Evolutionary conservation across 2,888 invertebrate genomes (phyloP), one percentile per base, ranked within the genome.

Genomic region (Pachymerium ferrugineum): DNA sequence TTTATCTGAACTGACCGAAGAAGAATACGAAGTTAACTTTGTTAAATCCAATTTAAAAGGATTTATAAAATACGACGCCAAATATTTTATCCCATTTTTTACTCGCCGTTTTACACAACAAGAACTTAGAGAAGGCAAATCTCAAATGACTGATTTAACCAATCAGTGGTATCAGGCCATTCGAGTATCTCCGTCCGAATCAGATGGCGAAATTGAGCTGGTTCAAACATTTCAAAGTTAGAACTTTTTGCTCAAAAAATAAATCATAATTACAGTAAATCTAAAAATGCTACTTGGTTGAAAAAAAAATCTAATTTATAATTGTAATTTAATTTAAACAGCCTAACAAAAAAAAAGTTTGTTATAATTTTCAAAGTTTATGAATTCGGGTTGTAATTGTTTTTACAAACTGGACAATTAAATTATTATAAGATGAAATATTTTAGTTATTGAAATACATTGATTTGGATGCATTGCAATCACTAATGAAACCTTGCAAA

Each of bases 91-190:
- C 78, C 98, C 98, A 10, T 97, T 98, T 84, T 97, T 98, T 81
- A 97, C 97, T 0, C 86, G 97, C 78, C 87, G 95, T 78, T 97
- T 97, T 80, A 97, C 97, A 6, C 94, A 95, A 81, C 92, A 94
- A 88, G 97, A 97, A 85, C 84, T 97, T 77, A 92, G 93, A 81
- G 97, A 97, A 83, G 97, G 97, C 81, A 94, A 94, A 83, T 93
- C 92, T 78, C 96, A 97, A 85, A 96, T 97, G 94, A 93, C 93
- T 1, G 94, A 94, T 83, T 85, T 97, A 77, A 96, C 97, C 0
- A 94, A 96, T 81, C 93, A 97, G 82, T 97, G 97, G 97, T 97
- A 96, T 84, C 93, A 97, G 82, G 96, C 96, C 0, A 95, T 97
- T 78, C 87, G 94, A 76, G 91, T 94, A 79, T 90, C 92, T 70